Percentiles rank a stretch among this genome's conserved stretches.
Conservation (phyloP, 2,888 invertebrate genomes). For the Agrochola macilenta region DNA sequence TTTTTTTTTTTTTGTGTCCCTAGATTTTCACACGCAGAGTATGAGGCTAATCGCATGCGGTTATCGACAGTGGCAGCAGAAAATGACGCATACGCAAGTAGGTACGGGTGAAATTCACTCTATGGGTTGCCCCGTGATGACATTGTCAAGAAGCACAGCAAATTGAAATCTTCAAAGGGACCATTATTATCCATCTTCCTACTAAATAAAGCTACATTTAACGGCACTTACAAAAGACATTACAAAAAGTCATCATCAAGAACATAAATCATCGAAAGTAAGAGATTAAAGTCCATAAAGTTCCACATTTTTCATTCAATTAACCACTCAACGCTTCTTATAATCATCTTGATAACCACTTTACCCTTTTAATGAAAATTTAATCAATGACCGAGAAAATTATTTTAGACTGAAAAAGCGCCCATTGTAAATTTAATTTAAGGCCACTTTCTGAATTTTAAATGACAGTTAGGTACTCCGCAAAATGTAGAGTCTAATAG, state of each 20-base stretch:
- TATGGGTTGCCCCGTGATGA: no score
- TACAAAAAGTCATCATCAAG: constrained; percentile 8
- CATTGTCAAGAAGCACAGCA: not conserved
- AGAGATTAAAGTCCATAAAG: constrained; percentile 47
- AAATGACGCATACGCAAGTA: no score
- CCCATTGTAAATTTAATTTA: constrained; percentile 31
- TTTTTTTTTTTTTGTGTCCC: no score
- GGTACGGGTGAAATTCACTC: not conserved
- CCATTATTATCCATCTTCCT: not conserved
- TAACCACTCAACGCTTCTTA: constrained; percentile 62
- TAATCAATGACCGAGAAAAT: constrained; percentile 61
- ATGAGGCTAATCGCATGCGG: not conserved
- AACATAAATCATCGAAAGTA: constrained; percentile 50
- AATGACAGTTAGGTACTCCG: not conserved
- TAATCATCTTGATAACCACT: constrained; percentile 64
- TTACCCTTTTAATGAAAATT: constrained; percentile 69
- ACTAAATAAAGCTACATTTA: constrained; percentile 7
- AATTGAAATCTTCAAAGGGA: not conserved
- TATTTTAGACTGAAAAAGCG: constrained; percentile 42
- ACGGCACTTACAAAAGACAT: constrained; percentile 16
- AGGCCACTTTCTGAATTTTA: not conserved
- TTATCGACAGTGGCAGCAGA: not conserved
- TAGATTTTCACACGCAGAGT: not conserved
- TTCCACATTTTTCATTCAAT: constrained; percentile 68
- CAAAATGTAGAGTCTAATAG: not conserved